These are phyloP conservation scores for Chironomus riparius DNA, from an alignment of 2,888 invertebrate genomes.

Conservation along the genomic window DNA sequence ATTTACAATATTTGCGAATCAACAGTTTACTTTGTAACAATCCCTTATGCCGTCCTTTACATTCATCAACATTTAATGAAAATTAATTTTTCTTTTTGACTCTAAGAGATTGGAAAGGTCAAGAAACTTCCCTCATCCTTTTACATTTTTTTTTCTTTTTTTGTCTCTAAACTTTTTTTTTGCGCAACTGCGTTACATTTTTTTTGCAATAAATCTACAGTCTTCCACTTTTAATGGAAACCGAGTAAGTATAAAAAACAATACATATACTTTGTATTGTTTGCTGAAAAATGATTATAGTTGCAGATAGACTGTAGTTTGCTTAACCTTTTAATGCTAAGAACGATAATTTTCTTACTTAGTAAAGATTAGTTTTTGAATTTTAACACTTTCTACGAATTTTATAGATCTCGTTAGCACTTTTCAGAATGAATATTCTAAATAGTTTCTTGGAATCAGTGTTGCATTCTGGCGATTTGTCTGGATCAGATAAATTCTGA, in stretches of 20 bases:
- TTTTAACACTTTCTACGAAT: too few species aligned
- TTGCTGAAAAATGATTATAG: background rate
- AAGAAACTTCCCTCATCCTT: background rate
- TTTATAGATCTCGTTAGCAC: too few species aligned
- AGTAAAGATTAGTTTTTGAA: too few species aligned
- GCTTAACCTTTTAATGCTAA: background rate
- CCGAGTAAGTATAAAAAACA: slow-evolving; percentile 28
- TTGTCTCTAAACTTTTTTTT: background rate
- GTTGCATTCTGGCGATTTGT: too few species aligned
- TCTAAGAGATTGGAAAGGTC: background rate
- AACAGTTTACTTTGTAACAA: too few species aligned
- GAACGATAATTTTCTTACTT: too few species aligned
- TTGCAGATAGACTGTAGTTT: background rate
- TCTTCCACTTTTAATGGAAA: slow-evolving; percentile 29
- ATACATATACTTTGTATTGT: background rate
- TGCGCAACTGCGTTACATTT: background rate
- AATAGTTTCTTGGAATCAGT: too few species aligned
- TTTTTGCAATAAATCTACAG: background rate
- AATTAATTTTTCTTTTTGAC: background rate
- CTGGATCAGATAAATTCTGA: too few species aligned
- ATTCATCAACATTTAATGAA: background rate
- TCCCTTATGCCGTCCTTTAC: too few species aligned
- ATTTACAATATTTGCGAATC: too few species aligned
- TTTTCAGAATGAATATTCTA: too few species aligned
- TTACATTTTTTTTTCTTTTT: background rate